Evolutionary conservation across 2,888 invertebrate genomes (phyloP).

Genomic region (Cheilosia urbana): DNA sequence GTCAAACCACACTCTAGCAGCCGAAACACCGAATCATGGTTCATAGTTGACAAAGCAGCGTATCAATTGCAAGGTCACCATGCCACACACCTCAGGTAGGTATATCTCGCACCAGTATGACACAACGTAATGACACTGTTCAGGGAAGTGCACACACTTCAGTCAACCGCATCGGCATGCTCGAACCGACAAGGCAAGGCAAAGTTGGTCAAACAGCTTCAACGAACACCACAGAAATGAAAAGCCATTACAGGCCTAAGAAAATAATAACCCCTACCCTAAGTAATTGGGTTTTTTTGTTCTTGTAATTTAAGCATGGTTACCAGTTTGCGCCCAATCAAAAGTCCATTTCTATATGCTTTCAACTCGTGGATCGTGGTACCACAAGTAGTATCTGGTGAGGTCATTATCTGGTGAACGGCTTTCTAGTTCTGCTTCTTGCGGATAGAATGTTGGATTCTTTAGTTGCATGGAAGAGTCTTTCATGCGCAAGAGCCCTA

Average conservation of each 20-base stretch:
- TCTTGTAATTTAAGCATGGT: conserved; percentile 36
- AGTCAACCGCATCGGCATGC: conserved; percentile 25
- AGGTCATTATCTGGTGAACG: conserved; percentile 65
- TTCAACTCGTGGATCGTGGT: conserved; percentile 1
- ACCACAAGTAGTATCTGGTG: conserved; percentile 36
- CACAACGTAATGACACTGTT: conserved; percentile 33
- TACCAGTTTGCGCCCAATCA: conserved; percentile 41
- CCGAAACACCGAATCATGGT: not conserved
- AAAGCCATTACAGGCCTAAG: conserved; percentile 31
- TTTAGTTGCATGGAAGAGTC: conserved; percentile 27
- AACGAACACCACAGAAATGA: conserved; percentile 4
- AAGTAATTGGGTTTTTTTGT: conserved; percentile 47
- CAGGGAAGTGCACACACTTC: conserved; percentile 38
- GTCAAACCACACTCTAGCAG: not conserved
- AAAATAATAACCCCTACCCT: conserved; percentile 46
- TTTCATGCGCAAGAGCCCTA: conserved; percentile 67
- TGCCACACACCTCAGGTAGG: conserved; percentile 19
- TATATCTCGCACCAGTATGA: conserved; percentile 30
- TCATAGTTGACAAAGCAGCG: conserved; percentile 33
- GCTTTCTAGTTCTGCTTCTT: conserved; percentile 49
- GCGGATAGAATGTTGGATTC: conserved; percentile 17
- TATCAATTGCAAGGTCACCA: conserved; percentile 56
- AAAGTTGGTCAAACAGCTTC: conserved; percentile 29
- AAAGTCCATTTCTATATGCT: conserved; percentile 43
- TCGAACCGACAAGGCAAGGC: not conserved